Evolutionary conservation across 2,888 invertebrate genomes (phyloP).

Genomic region (Prionchulus punctatus): DNA sequence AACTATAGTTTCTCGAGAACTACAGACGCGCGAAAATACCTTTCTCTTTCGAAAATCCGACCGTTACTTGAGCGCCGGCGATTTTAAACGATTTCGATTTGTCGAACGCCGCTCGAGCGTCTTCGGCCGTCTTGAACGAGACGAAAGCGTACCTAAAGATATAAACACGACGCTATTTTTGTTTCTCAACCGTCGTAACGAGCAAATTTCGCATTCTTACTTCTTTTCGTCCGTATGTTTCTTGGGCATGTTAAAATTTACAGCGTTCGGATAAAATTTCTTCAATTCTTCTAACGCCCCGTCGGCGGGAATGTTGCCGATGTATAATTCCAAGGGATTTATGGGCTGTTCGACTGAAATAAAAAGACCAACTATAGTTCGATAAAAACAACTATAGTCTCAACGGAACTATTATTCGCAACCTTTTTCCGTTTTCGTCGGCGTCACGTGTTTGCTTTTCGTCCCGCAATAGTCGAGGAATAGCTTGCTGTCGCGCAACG

Average conservation of each 20-base stretch:
- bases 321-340: not conserved
- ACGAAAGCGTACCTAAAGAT: not conserved
- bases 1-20: too few species aligned
- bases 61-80: not conserved
- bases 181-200: too few species aligned
- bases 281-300: not conserved
- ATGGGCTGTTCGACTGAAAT: not conserved
- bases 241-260: not conserved
- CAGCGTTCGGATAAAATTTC: not conserved
- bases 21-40: too few species aligned
- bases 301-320: not conserved
- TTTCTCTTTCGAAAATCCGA: not conserved
- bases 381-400: not conserved
- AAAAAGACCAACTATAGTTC: not conserved
- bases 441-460: not conserved
- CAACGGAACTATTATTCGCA: not conserved
- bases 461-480: not conserved
- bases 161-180: too few species aligned
- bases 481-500: not conserved
- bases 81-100: not conserved
- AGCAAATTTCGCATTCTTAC: too few species aligned
- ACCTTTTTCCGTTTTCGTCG: not conserved
- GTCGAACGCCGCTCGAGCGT: not conserved
- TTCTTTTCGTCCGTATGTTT: too few species aligned
- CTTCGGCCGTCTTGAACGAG: not conserved